Evolutionary conservation across 2,113 vertebrate species (phyloP), one percentile per base, ranked within the genome.

Genomic region (Rhagologus leucostigma): DNA sequence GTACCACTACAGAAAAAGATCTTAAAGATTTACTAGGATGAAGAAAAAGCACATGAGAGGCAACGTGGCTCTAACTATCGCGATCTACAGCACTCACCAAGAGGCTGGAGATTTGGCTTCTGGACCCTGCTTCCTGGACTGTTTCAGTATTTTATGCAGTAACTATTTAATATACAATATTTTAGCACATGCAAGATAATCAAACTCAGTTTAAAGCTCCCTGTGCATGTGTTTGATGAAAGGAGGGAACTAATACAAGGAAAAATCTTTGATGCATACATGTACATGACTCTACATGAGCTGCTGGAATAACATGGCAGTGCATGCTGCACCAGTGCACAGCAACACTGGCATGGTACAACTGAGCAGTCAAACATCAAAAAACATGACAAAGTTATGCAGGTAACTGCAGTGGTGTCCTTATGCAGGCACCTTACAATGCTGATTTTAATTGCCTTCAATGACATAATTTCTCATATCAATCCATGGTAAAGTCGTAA

Each of bases 261-360:
- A 65, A 21, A 73, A 65, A 69, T 29, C 65, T 76, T n/a, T 37
- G 22, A 26, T 62, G 49, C 17, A 21, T 5, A 41, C 39, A 39
- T 39, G 39, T 39, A 39, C 39, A 39, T 39, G 39, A 39, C 39
- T n/a, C n/a, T n/a, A n/a, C n/a, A n/a, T n/a, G n/a, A n/a, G 73
- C 47, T 56, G 57, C 70, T 59, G 8, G 3, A 53, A 37, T 0
- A 76, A 70, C 44, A 27, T 0, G 3, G 37, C 32, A 59, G 18
- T 22, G 32, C 65, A 20, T 0, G 0, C 23, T 46, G 33, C 22
- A 42, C 4, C 23, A 49, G 4, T 3, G 49, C 69, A 78, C 30
- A 62, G 44, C 26, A 67, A 41, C 52, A 33, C 13, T 18, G 18
- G 16, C 22, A 17, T 1, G 5, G 49, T 19, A 79, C 7, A 84